These are phyloP conservation scores for Aleadryas rufinucha DNA, from an alignment of 2,113 vertebrate species.

Conservation along the genomic window DNA sequence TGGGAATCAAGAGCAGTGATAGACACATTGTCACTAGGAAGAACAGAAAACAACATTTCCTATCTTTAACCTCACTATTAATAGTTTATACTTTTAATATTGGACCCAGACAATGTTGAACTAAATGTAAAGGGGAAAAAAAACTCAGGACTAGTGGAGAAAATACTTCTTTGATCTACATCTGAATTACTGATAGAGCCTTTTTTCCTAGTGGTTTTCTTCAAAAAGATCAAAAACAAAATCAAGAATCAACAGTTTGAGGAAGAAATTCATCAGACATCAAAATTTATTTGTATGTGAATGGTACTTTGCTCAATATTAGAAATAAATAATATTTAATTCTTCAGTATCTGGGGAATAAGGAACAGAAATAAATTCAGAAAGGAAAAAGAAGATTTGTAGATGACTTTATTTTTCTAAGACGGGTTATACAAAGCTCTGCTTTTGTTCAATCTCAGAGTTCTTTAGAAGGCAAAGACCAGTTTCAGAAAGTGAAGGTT, in stretches of 20 bases:
- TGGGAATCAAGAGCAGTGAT: neutral
- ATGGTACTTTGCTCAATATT: neutral
- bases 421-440: fast-evolving
- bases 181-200: neutral
- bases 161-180: neutral
- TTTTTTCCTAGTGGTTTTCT: neutral
- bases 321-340: neutral
- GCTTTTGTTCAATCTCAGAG: neutral
- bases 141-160: neutral
- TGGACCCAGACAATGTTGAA: neutral
- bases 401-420: neutral
- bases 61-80: neutral
- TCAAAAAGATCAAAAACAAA: neutral
- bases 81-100: neutral
- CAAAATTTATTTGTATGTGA: neutral
- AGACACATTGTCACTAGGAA: neutral
- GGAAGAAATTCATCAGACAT: neutral
- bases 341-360: neutral
- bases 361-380: neutral
- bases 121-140: neutral
- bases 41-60: neutral
- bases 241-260: neutral
- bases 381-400: neutral
- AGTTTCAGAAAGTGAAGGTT: neutral
- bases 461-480: neutral